A percentile compares a stretch with the other conserved stretches of the same genome.
These are phyloP conservation scores for Myiothlypis coronata DNA, from an alignment of 2,797 vertebrate species.

Conservation along the genomic window DNA sequence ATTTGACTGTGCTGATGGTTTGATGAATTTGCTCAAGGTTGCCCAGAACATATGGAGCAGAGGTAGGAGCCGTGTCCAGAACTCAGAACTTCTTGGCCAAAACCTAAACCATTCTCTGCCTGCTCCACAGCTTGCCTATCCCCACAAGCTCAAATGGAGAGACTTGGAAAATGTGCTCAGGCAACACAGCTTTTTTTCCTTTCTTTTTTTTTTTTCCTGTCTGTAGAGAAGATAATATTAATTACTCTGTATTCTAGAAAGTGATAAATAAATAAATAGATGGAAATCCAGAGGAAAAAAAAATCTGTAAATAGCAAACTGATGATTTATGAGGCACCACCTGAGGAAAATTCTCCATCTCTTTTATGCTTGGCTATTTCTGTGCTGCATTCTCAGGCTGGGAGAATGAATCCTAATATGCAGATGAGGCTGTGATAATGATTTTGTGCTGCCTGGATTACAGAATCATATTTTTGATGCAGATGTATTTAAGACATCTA, in stretches of 20 bases:
- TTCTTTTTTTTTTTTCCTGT: neutral
- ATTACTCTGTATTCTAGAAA: slow-evolving; percentile 40
- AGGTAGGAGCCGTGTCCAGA: neutral
- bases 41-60: neutral
- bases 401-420: slow-evolving; percentile 51
- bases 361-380: slow-evolving; percentile 56
- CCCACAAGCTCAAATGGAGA: neutral
- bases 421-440: slow-evolving; percentile 55
- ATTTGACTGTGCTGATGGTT: neutral
- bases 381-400: slow-evolving; percentile 13
- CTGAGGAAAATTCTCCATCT: slow-evolving; percentile 56
- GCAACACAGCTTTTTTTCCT: neutral
- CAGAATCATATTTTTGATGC: slow-evolving; percentile 36
- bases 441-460: slow-evolving; percentile 57
- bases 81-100: neutral
- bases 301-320: slow-evolving; percentile 2
- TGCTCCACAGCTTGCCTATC: neutral
- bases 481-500: slow-evolving; percentile 46
- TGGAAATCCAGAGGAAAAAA: neutral
- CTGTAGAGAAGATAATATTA: slow-evolving; percentile 13
- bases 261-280: slow-evolving; percentile 54
- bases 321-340: slow-evolving; percentile 44
- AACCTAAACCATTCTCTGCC: neutral
- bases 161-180: neutral
- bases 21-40: neutral